phyloP scores from a whole-genome alignment of 37 sponge, comb jelly and placozoan genomes.

The Geodia barretti region DNA sequence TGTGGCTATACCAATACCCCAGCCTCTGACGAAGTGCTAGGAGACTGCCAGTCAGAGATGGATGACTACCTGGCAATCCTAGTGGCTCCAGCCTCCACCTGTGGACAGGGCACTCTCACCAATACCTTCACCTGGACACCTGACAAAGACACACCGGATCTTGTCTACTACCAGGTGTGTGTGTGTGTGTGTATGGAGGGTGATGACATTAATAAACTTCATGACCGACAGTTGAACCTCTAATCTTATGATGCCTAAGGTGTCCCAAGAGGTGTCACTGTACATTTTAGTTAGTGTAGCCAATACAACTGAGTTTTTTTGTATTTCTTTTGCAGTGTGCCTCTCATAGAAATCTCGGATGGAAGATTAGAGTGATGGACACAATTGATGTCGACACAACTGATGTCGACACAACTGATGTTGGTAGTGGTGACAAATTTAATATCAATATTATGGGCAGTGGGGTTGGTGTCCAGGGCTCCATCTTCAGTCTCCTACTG shows the following conservation, averaged over 20 bases:
- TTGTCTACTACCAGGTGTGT: conserved; percentile 71
- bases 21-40: background rate
- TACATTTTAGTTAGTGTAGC: background rate
- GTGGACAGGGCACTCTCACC: background rate
- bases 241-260: background rate
- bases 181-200: background rate
- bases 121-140: conserved; percentile 56
- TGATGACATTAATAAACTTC: background rate
- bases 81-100: background rate
- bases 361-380: conserved; percentile 40
- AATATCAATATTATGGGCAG: too few relatives aligned
- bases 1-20: conserved; percentile 14
- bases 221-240: background rate
- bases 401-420: too few relatives aligned
- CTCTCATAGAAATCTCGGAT: conserved; percentile 35
- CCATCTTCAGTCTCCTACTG: too few relatives aligned
- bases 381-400: background rate
- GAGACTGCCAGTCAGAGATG: conserved; percentile 10
- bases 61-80: conserved; percentile 5
- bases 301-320: background rate
- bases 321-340: background rate
- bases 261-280: background rate
- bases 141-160: conserved; percentile 55
- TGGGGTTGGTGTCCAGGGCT: too few relatives aligned
- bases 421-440: too few relatives aligned